Conservation (phyloP, 2,797 vertebrate genomes). For the Manis crassicaudata region DNA sequence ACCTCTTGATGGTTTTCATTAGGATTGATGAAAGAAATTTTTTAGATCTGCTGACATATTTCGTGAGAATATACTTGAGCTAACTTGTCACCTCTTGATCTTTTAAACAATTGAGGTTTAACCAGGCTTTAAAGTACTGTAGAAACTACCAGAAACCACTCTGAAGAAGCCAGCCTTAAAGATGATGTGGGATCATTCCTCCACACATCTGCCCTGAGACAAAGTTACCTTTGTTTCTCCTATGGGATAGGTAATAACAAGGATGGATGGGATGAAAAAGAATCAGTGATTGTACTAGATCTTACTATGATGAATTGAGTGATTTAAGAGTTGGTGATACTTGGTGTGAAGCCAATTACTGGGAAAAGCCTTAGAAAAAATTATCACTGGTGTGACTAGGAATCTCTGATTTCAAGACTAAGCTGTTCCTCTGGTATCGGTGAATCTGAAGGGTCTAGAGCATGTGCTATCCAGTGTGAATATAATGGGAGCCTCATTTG, state of each 20-base stretch:
- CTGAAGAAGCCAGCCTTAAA: background rate
- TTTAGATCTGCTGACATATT: background rate
- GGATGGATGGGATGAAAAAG: background rate
- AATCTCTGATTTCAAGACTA: background rate
- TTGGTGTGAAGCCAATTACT: background rate
- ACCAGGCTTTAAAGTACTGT: background rate
- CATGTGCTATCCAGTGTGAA: background rate
- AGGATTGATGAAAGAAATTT: background rate
- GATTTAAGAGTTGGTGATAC: background rate
- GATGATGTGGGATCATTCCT: background rate
- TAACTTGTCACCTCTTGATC: background rate
- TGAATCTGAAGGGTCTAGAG: background rate
- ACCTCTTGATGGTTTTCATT: conserved; percentile 10
- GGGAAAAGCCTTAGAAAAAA: background rate
- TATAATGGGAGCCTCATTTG: background rate
- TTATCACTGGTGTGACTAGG: background rate
- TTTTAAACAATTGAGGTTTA: conserved; percentile 18
- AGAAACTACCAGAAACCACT: background rate
- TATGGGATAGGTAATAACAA: background rate
- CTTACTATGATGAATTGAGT: background rate
- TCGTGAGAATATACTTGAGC: background rate
- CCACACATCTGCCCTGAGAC: background rate
- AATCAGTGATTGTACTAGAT: background rate
- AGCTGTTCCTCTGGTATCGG: background rate
- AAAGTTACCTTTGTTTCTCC: background rate